These are phyloP conservation scores for Ips typographus DNA, from an alignment of 1,140 invertebrate genomes.

Conservation along the genomic window DNA sequence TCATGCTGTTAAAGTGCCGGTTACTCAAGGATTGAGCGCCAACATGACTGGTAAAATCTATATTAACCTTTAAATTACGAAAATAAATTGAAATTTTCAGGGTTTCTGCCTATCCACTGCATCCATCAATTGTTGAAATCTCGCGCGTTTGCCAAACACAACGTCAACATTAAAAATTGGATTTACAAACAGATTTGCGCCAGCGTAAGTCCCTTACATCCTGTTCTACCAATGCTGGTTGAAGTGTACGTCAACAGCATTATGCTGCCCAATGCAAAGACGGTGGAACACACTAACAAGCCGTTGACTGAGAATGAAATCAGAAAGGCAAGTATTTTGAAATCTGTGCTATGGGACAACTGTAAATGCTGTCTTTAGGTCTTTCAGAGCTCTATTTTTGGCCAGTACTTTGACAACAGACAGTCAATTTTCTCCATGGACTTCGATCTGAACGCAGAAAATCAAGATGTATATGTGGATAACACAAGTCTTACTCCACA, in stretches of 20 bases:
- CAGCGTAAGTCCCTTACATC: constrained; percentile 84
- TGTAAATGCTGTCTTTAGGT: constrained; percentile 50
- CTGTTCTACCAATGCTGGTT: constrained; percentile 88
- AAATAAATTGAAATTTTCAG: constrained; percentile 15
- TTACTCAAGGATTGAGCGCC: constrained; percentile 86
- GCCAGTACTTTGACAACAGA: constrained; percentile 66
- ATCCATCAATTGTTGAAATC: constrained; percentile 96
- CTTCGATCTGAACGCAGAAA: constrained; percentile 53
- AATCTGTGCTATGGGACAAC: neutral
- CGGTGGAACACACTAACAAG: constrained; percentile 70
- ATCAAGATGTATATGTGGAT: constrained; percentile 58
- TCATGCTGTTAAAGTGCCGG: constrained; percentile 94
- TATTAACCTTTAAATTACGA: neutral
- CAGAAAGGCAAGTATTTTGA: constrained; percentile 55
- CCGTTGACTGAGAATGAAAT: constrained; percentile 92
- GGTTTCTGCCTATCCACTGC: constrained; percentile 95
- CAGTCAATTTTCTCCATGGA: constrained; percentile 56
- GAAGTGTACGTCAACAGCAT: constrained; percentile 96
- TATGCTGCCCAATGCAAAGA: constrained; percentile 75
- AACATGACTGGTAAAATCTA: constrained; percentile 66
- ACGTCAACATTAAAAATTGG: constrained; percentile 93
- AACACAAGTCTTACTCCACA: constrained; percentile 82
- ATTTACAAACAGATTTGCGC: constrained; percentile 92
- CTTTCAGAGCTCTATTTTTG: constrained; percentile 76
- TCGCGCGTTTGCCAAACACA: constrained; percentile 93